Evolutionary conservation across 1,140 invertebrate species (phyloP).

Genomic region (Stratiolaelaps scimitus): DNA sequence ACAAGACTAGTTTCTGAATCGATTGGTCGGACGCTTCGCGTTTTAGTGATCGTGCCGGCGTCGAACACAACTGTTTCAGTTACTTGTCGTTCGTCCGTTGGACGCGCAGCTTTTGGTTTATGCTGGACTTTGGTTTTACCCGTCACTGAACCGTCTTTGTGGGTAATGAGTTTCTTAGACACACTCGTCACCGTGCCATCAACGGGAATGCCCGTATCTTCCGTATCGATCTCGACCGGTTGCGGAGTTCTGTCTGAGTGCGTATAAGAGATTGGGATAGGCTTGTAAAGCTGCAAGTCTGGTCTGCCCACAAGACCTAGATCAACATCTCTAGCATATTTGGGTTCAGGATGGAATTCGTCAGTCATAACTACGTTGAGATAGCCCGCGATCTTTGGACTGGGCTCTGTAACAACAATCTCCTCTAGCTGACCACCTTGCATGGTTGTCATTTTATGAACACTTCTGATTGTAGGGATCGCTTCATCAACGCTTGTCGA

Average conservation of each 20-base stretch:
- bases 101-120: no score
- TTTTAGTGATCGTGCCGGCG: not conserved
- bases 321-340: not conserved
- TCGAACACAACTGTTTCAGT: not conserved
- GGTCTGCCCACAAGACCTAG: not conserved
- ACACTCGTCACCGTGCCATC: no score
- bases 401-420: not conserved
- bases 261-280: no score
- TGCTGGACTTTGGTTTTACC: not conserved
- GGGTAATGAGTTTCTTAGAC: no score
- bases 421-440: constrained; percentile 8
- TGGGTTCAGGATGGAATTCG: not conserved
- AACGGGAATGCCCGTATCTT: no score
- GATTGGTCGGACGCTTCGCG: not conserved
- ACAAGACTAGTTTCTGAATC: no score
- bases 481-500: not conserved
- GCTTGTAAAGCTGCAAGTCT: not conserved
- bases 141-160: not conserved
- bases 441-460: not conserved
- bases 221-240: no score
- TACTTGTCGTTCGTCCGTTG: no score
- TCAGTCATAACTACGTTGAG: not conserved
- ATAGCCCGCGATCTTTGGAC: not conserved
- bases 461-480: not conserved
- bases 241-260: no score